These are phyloP conservation scores for Sebastes matsubarae DNA, from an alignment of 2,797 vertebrate genomes.

Conservation along the genomic window DNA sequence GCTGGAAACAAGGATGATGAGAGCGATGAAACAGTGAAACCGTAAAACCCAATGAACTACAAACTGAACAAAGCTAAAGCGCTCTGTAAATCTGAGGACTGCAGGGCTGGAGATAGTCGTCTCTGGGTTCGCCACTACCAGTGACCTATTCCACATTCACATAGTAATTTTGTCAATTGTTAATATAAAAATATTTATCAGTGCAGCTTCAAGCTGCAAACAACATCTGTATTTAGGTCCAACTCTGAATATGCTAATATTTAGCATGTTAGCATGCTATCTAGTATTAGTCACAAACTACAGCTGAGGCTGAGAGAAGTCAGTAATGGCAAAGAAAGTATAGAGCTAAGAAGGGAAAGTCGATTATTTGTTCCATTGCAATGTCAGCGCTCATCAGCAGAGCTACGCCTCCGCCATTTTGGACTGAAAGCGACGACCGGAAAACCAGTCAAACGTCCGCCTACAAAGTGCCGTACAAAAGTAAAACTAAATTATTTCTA, in stretches of 20 bases:
- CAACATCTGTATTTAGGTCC: not conserved
- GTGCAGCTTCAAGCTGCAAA: not conserved
- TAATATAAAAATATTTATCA: not conserved
- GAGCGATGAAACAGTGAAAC: not conserved
- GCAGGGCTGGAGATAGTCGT: too few species aligned
- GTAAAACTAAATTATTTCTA: too few species aligned
- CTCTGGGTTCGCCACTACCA: not conserved
- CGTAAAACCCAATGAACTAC: not conserved
- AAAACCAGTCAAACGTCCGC: too few species aligned
- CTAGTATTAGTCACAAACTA: not conserved
- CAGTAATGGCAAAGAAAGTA: not conserved
- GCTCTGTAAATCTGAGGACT: not conserved
- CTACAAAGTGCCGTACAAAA: too few species aligned
- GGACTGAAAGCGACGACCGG: too few species aligned
- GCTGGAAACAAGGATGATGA: not conserved
- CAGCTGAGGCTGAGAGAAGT: not conserved
- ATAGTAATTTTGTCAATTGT: not conserved
- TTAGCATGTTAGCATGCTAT: not conserved
- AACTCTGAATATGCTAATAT: not conserved
- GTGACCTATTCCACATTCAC: not conserved
- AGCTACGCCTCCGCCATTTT: too few species aligned
- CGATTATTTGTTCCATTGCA: too few species aligned
- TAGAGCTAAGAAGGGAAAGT: too few species aligned
- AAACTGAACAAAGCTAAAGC: not conserved
- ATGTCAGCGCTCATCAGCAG: too few species aligned